Evolutionary conservation across 1,140 invertebrate genomes (phyloP).

Genomic region (Drosophila fuyamai): DNA sequence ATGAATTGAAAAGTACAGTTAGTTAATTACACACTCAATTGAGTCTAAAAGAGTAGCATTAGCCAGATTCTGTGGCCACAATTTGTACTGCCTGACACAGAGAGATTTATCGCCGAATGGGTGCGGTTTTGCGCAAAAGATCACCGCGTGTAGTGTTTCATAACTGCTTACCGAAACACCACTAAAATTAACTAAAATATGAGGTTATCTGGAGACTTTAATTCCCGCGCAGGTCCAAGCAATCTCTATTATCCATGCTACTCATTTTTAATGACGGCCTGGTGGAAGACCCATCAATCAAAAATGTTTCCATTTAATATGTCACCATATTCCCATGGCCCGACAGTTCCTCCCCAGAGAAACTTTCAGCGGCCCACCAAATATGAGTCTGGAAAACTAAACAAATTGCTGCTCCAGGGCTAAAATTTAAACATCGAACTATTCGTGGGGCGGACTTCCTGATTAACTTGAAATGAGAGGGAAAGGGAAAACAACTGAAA

Average conservation of each 20-base stretch:
- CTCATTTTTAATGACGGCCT: conserved; percentile 39
- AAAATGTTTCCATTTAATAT: conserved; percentile 58
- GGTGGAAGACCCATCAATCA: conserved; percentile 61
- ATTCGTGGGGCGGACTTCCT: conserved; percentile 65
- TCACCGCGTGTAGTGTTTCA: conserved; percentile 26
- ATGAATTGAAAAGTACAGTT: conserved; percentile 82
- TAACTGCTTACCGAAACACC: too few species aligned
- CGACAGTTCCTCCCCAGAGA: background rate
- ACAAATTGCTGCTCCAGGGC: conserved; percentile 67
- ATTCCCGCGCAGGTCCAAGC: too few species aligned
- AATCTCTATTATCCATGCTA: background rate
- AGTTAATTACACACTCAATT: conserved; percentile 81
- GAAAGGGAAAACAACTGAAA: conserved; percentile 21
- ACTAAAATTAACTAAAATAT: background rate
- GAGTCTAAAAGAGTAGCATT: conserved; percentile 70
- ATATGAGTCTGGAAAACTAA: conserved; percentile 39
- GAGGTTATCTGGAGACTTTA: background rate
- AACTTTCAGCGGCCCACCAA: conserved; percentile 17
- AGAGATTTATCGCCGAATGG: conserved; percentile 60
- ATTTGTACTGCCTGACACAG: conserved; percentile 58
- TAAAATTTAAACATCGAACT: conserved; percentile 76
- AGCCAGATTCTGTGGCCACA: conserved; percentile 17
- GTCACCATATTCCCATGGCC: conserved; percentile 59
- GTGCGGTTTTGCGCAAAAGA: conserved; percentile 2
- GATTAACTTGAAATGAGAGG: conserved; percentile 70